Evolutionary conservation across 2,113 vertebrate species (phyloP).

Genomic region (Zosterops lateralis): DNA sequence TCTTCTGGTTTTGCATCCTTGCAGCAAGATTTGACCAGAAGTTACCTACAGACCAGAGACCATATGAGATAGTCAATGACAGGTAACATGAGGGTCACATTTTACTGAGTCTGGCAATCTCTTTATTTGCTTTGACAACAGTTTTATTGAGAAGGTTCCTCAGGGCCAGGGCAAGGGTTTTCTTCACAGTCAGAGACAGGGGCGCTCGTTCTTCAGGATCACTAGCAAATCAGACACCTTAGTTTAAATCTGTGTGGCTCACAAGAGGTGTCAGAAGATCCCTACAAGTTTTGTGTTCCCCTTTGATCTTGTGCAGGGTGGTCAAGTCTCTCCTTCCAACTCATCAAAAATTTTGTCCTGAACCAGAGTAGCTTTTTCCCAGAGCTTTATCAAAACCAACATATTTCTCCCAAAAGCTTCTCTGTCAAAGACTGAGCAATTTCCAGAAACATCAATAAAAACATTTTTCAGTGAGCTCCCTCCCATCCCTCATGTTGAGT

Average conservation of each 20-base stretch:
- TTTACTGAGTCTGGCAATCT: not conserved
- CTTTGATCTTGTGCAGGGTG: not conserved
- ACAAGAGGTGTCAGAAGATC: not conserved
- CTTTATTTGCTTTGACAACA: not conserved
- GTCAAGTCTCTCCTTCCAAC: rapidly evolving
- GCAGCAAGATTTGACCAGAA: not conserved
- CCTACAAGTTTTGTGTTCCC: not conserved
- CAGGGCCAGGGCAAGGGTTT: not conserved
- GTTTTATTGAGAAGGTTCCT: not conserved
- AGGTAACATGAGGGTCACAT: not conserved
- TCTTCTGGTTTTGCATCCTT: not conserved
- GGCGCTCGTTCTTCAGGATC: not conserved
- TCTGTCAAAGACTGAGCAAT: not conserved
- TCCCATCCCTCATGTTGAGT: not conserved
- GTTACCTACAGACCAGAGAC: not conserved
- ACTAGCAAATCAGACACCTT: not conserved
- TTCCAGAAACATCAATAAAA: not conserved
- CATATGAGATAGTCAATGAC: not conserved
- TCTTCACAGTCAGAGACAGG: not conserved
- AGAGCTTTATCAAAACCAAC: not conserved
- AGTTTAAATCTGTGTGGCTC: not conserved
- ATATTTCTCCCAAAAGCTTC: not conserved
- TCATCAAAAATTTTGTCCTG: not conserved
- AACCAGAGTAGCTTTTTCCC: not conserved
- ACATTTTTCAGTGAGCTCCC: not conserved